Base-by-base conservation (phyloP, 2,797 vertebrate species). In the Semotilus atromaculatus region DNA sequence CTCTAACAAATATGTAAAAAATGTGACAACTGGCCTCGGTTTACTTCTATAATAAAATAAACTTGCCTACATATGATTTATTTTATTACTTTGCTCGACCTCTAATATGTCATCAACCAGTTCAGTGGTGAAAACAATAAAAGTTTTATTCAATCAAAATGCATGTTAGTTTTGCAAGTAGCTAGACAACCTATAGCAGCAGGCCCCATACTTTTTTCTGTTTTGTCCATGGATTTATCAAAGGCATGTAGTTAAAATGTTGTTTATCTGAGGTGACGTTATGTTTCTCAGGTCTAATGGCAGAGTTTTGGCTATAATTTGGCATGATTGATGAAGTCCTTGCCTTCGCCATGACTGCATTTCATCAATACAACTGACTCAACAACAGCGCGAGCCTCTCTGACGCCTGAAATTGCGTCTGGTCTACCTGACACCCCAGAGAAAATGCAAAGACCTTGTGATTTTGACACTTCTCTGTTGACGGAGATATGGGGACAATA, bases 261-360 rank as follows among this genome's bases (percentile, higher is more conserved):
- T 95, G 93, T 97, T 97, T 96, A 94, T 95, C 94, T 95, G 89
- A 94, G 91, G 92, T 93, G 90, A 90, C 92, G 95, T 95, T 92
- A 91, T 94, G 86, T 93, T 90, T 79, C 85, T 88, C 91, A 86
- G 91, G 89, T 86, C 83, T 83, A 90, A 89, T 91, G 93, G 93
- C 92, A 92, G 94, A 94, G 91, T 93, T 95, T 84, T 95, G 94
- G 93, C 92, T 95, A 96, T 97, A 97, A 96, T 97, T 97, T 97
- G 95, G 93, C 93, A 95, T 98, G 97, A 99, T 98, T 97, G 97
- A 99, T 99, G 97, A 94, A 93, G 95, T 96, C 96, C 94, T 94
- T 94, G 94, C 94, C 93, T 94, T 93, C 88, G 89, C 92, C 91
- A 93, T 93, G 92, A 77, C 98, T 99, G 97, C 96, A 95, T 95